Conservation (phyloP, 2,797 vertebrate genomes). For the Chromis chromis region DNA sequence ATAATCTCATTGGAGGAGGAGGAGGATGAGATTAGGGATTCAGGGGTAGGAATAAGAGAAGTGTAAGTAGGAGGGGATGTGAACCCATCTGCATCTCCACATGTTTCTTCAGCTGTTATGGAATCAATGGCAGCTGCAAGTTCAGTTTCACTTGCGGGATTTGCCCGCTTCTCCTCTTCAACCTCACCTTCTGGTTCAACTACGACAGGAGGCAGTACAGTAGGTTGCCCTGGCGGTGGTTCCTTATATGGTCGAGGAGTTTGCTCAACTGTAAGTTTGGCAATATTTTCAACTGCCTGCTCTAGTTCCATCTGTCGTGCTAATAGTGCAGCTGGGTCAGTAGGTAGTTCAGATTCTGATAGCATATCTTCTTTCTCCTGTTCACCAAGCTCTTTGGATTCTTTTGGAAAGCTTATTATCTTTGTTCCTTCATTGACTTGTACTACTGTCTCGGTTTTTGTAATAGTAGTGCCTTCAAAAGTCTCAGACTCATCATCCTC, state of each 20-base stretch:
- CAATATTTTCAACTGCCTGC: conserved; percentile 96
- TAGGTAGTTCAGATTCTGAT: conserved; percentile 83
- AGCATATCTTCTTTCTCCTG: conserved; percentile 84
- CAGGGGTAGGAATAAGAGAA: conserved; percentile 82
- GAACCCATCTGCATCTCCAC: conserved; percentile 90
- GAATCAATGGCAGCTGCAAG: conserved; percentile 98
- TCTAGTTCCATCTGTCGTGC: conserved; percentile 95
- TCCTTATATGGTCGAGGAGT: conserved; percentile 88
- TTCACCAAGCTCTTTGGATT: conserved; percentile 71
- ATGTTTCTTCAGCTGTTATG: conserved; percentile 92
- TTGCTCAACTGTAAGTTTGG: conserved; percentile 90
- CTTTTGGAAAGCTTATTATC: conserved; percentile 74
- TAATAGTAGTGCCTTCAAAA: conserved; percentile 64
- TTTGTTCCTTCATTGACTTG: conserved; percentile 81
- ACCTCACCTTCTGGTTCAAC: conserved; percentile 81
- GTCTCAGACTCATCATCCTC: conserved; percentile 82
- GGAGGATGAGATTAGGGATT: conserved; percentile 78
- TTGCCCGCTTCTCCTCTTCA: conserved; percentile 91
- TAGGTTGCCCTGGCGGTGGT: conserved; percentile 76
- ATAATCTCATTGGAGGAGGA: conserved; percentile 86
- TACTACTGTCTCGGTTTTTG: conserved; percentile 83
- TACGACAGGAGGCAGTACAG: conserved; percentile 77
- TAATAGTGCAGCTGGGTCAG: conserved; percentile 88
- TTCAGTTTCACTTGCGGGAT: conserved; percentile 95
- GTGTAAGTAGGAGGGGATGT: conserved; percentile 89